Evolutionary conservation across 2,797 vertebrate species (phyloP), one percentile per base, ranked within the genome.

Genomic region (Poeciliopsis infans): DNA sequence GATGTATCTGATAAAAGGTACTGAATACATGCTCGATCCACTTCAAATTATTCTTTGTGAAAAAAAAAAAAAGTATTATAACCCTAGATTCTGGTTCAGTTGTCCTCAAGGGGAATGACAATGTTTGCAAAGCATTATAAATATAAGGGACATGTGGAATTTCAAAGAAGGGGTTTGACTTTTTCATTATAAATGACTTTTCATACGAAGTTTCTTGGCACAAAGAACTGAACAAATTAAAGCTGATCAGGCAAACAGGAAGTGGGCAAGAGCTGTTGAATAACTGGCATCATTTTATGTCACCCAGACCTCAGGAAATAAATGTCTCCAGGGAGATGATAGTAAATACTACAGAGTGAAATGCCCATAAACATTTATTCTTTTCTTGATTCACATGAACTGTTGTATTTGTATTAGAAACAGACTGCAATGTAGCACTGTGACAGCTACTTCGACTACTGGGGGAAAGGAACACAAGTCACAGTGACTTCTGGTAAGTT

Each of bases 401-500:
- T 4, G 47, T 23, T 33, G 78, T 90, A 86, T 92, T 88, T 90
- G 85, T 85, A 84, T 45, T 77, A 77, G 47, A 77, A 69, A 33
- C 46, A 64, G 33, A 61, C 13, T 77, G 61, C 39, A 59, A 75
- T 72, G n/a, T 46, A 33, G 77, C 80, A 90, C 79, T 87, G 93
- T 95, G 31, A 89, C 7, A 0, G 0, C 51, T 91, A 93, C 85
- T 93, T 93, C 33, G 93, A 94, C 89, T 94, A 89, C 91, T 93
- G 90, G 91, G 93, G 94, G 0, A 90, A 93, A 93, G 95, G 94
- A 23, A 95, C 93, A 20, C 77, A 85, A 88, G 93, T 95, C 80
- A 95, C 93, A 3, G 89, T 94, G 61, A 92, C 89, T 18, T 94
- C 94, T 89, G 94, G 93, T 95, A 81, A 89, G 91, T 87, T 68